A percentile compares a stretch with the other conserved stretches of the same genome.
phyloP scores from a whole-genome alignment of 2,797 vertebrate genomes.

The Somateria mollissima region DNA sequence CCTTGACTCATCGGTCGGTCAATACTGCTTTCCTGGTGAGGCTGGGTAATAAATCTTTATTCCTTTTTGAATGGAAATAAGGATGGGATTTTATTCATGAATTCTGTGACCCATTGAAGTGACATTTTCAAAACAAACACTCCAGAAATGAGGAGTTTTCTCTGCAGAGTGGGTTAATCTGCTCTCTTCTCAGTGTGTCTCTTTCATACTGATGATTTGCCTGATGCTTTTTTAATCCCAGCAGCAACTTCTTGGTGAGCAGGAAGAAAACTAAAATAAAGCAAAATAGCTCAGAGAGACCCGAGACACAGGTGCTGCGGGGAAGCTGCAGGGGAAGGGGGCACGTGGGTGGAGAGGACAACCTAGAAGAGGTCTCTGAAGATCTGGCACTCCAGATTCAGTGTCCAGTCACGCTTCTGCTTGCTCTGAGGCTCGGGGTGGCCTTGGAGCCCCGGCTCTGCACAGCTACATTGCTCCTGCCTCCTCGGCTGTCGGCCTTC shows the following conservation, averaged over 20 bases:
- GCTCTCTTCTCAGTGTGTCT: slow-evolving; percentile 28
- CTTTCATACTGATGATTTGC: slow-evolving; percentile 18
- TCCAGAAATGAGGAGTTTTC: slow-evolving; percentile 68
- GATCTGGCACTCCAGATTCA: background rate
- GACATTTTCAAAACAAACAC: slow-evolving; percentile 75
- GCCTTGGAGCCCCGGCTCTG: slow-evolving; percentile 21
- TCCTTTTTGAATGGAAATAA: slow-evolving; percentile 77
- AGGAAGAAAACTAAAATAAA: background rate
- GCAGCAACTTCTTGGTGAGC: background rate
- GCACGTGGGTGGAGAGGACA: background rate
- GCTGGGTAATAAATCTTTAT: slow-evolving; percentile 80
- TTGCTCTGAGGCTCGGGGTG: background rate
- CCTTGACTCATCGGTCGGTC: slow-evolving; percentile 76
- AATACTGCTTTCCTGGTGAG: slow-evolving; percentile 77
- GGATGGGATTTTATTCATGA: slow-evolving; percentile 77
- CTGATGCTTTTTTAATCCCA: slow-evolving; percentile 41
- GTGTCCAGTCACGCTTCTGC: background rate
- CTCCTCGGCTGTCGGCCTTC: slow-evolving; percentile 9
- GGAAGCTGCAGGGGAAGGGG: background rate
- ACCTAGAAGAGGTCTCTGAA: background rate
- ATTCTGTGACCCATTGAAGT: slow-evolving; percentile 66
- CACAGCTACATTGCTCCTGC: background rate
- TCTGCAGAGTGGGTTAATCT: slow-evolving; percentile 54
- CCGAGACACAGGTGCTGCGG: accelerated
- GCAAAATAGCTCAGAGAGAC: background rate